Evolutionary conservation across 2,888 invertebrate species (phyloP).

Genomic region (Rhynchonema sp.): DNA sequence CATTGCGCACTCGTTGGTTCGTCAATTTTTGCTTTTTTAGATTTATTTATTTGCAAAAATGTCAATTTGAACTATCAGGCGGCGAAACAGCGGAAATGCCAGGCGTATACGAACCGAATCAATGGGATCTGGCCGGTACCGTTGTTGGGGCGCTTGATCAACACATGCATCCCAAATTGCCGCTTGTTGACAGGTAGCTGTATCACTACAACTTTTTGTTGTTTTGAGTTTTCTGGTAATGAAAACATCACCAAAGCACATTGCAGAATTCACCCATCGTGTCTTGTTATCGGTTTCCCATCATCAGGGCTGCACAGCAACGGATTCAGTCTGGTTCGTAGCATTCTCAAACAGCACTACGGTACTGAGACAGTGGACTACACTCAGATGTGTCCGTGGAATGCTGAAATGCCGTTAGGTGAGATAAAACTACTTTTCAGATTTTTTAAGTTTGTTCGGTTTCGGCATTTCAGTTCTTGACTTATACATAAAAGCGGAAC

Average conservation of each 20-base stretch:
- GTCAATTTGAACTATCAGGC: constrained; percentile 36
- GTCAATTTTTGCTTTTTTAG: constrained; percentile 8
- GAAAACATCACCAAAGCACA: not conserved
- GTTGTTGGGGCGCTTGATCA: constrained; percentile 77
- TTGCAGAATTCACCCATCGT: constrained; percentile 44
- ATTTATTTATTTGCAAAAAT: not conserved
- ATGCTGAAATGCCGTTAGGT: constrained; percentile 50
- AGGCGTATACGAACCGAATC: constrained; percentile 61
- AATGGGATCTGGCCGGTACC: constrained; percentile 89
- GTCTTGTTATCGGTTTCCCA: constrained; percentile 61
- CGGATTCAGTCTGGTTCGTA: constrained; percentile 71
- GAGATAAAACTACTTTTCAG: constrained; percentile 14
- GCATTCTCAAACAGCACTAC: constrained; percentile 42
- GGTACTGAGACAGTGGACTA: constrained; percentile 45
- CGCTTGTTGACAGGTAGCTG: constrained; percentile 5
- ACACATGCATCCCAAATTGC: constrained; percentile 35
- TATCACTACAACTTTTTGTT: not conserved
- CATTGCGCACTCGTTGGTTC: constrained; percentile 71
- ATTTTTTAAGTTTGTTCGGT: no score
- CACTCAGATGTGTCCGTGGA: constrained; percentile 47
- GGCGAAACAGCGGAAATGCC: constrained; percentile 98
- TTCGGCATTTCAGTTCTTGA: no score
- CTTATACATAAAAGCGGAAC: not conserved
- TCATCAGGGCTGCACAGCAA: constrained; percentile 85
- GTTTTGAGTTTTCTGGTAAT: not conserved